Percentiles rank a stretch among this genome's conserved stretches.
Evolutionary conservation across 2,888 invertebrate genomes (phyloP).

Genomic region (Thecocarcelia acutangulata): DNA sequence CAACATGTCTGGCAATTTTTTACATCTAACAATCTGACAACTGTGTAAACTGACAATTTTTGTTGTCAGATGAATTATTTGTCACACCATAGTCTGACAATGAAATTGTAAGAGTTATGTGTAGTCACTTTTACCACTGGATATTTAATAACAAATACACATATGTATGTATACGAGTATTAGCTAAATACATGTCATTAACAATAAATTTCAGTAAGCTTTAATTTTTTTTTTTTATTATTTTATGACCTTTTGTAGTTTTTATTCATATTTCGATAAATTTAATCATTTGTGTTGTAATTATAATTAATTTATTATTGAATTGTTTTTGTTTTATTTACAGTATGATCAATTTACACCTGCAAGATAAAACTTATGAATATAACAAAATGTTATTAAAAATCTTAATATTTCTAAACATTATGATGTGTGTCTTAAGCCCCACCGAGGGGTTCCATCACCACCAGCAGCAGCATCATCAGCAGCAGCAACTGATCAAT

Average conservation of each 20-base stretch:
- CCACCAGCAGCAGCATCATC: constrained; percentile 38
- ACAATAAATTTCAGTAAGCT: background rate
- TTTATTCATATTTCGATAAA: background rate
- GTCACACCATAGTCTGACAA: no score
- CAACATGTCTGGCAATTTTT: no score
- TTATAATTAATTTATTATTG: constrained; percentile 4
- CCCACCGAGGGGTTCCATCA: constrained; percentile 50
- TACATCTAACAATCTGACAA: no score
- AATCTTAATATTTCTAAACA: constrained; percentile 59
- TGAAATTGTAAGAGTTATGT: no score
- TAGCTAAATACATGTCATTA: no score
- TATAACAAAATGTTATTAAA: constrained; percentile 67
- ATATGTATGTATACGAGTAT: no score
- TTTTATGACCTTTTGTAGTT: background rate
- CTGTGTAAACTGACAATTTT: no score
- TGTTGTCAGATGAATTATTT: no score
- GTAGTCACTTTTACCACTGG: no score
- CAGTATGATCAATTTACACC: constrained; percentile 64
- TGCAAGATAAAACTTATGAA: constrained; percentile 35
- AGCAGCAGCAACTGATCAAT: constrained; percentile 58
- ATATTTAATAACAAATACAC: no score
- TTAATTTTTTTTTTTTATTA: no score
- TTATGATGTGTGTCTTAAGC: constrained; percentile 51
- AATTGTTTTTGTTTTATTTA: constrained; percentile 41
- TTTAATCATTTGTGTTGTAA: background rate